These are phyloP conservation scores for Monoplex corrugatus DNA, from an alignment of 2,888 invertebrate species.

Conservation along the genomic window DNA sequence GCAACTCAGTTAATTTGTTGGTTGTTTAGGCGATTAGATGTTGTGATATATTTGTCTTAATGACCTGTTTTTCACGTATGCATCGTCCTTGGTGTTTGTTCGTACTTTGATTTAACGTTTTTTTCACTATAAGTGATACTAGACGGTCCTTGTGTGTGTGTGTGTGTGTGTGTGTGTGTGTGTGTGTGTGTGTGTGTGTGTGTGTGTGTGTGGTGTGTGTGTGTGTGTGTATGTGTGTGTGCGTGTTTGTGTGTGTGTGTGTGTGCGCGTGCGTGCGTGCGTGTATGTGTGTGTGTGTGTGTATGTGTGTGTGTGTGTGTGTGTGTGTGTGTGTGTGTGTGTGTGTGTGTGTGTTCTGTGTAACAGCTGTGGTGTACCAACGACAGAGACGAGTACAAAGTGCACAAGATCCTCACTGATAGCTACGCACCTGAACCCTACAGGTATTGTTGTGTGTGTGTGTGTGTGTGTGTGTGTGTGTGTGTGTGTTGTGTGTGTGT, in stretches of 20 bases:
- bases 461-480: background rate
- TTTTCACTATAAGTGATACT: too few species aligned
- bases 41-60: too few species aligned
- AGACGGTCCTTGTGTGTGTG: background rate
- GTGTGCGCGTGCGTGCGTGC: background rate
- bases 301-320: background rate
- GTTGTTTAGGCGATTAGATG: too few species aligned
- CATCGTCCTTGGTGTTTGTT: too few species aligned
- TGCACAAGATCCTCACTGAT: slow-evolving; percentile 43
- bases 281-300: background rate
- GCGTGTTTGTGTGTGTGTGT: too few species aligned
- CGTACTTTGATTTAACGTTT: too few species aligned
- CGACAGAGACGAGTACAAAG: slow-evolving; percentile 49
- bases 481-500: background rate
- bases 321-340: slow-evolving; percentile 1
- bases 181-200: background rate
- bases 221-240: background rate
- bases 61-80: too few species aligned
- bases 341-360: background rate
- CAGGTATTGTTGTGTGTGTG: slow-evolving; percentile 41
- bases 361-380: slow-evolving; percentile 55
- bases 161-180: slow-evolving; percentile 21
- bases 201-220: background rate
- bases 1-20: too few species aligned
- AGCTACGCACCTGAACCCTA: slow-evolving; percentile 46